Base-by-base conservation (phyloP, 2,888 invertebrate genomes). In the Laspeyria flexula region DNA sequence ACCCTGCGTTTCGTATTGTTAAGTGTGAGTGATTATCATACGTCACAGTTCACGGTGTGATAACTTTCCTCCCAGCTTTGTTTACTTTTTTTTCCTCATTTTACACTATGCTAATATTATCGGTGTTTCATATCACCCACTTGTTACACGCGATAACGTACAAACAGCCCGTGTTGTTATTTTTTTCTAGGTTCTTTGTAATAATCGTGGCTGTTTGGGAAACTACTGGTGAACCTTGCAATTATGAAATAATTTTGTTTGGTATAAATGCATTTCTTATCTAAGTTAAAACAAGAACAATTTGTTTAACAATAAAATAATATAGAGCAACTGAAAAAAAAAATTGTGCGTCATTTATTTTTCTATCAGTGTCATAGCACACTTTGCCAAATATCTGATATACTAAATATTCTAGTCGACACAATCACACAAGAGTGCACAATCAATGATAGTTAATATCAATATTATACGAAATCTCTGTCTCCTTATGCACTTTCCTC, bases 401-500 rank as follows among this genome's bases (percentile, higher is more conserved):
- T 15, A 13, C 12, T 31, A 13, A 13, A 13, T 11, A 31, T 31
- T 11, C 11, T 11, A 30, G 11, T n/a, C n/a, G 3, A 30, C 11
- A 30, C 30, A 1, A 0, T 5, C n/a, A 11, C n/a, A 11, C 6
- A 30, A n/a, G n/a, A n/a, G n/a, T n/a, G n/a, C n/a, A n/a, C n/a
- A n/a, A n/a, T n/a, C n/a, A n/a, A n/a, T n/a, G n/a, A n/a, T n/a
- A n/a, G n/a, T n/a, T n/a, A n/a, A n/a, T n/a, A n/a, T n/a, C n/a
- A 43, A n/a, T 10, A n/a, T 35, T n/a, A 27, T 27, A 25, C 25
- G 11, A 15, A 41, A 47, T 23, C 12, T 7, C 9, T 4, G 12
- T 9, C 6, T 25, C 18, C 16, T 34, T 33, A 70, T 76, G 73
- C 76, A 79, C 65, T 77, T 71, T 65, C 65, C 60, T 43, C n/a